Conservation (phyloP, 2,113 vertebrate genomes). For the Irena cyanogastra region DNA sequence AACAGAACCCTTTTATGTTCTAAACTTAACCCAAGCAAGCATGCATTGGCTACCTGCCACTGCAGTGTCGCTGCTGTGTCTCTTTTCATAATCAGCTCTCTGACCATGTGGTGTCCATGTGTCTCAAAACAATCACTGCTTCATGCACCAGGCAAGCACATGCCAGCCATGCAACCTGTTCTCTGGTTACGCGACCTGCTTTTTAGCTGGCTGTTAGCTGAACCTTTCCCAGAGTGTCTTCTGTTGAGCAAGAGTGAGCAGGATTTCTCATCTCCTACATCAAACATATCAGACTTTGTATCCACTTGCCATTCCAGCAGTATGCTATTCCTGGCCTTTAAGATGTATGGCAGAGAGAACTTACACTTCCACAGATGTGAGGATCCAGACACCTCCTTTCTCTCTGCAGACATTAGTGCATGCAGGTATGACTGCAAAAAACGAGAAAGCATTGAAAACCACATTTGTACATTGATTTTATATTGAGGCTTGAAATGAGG, state of each 20-base stretch:
- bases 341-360: not conserved
- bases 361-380: fast-evolving
- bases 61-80: not conserved
- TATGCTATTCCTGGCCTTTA: not conserved
- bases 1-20: not conserved
- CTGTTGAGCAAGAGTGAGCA: not conserved
- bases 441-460: not conserved
- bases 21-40: not conserved
- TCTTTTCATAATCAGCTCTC: not conserved
- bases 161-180: not conserved
- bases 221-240: not conserved
- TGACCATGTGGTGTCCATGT: not conserved
- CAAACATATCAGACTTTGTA: not conserved
- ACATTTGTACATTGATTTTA: fast-evolving
- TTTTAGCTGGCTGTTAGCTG: not conserved
- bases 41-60: not conserved
- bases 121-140: not conserved
- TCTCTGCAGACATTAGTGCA: not conserved
- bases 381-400: not conserved
- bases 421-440: not conserved
- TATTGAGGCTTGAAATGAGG: not conserved
- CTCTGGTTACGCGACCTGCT: not conserved
- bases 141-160: fast-evolving
- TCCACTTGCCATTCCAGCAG: fast-evolving
- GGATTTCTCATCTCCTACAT: not conserved